Evolutionary conservation across 2,797 vertebrate species (phyloP), one percentile per base, ranked within the genome.

Genomic region (Cirrhinus mrigala): DNA sequence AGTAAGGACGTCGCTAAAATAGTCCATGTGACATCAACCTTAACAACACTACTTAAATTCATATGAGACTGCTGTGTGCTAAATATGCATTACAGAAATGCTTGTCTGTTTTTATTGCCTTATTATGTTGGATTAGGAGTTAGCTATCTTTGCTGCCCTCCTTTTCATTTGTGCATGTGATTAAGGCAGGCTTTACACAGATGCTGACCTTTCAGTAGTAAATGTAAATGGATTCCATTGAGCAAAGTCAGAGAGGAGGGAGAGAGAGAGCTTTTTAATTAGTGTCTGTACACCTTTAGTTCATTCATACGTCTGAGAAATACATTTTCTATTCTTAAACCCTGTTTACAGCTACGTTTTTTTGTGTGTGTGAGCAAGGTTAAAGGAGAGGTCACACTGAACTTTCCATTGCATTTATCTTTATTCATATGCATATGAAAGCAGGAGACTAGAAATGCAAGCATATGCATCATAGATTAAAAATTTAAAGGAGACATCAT

Each of bases 201-300:
- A 73, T 89, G 83, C 56, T 86, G 73, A 85, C 77, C 76, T 77
- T 87, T 85, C 62, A 87, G n/a, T 75, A n/a, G 81, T 78, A 83
- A 83, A 86, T 89, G 62, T 81, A 79, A 84, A 75, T 71, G 46
- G 78, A 84, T 86, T 52, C 79, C 50, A 75, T 71, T 81, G 73
- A 89, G 79, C 16, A 75, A 81, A 70, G 29, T 50, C 40, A 56
- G n/a, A 54, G 71, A 81, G 50, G n/a, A 85, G 37, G 56, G 56
- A 7, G 40, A 20, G 46, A n/a, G 33, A 50, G 18, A 20, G 69
- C 50, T 62, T 58, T 76, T 58, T 52, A 75, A n/a, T 76, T 46
- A 46, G 46, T 81, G 40, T 40, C 6, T 86, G 60, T 73, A 24
- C 22, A 73, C 54, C 24, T 74, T 74, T 82, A 60, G 69, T 33